Evolutionary conservation across 1,140 invertebrate genomes (phyloP), one percentile per base, ranked within the genome.

Genomic region (Aphaenogaster rudis): DNA sequence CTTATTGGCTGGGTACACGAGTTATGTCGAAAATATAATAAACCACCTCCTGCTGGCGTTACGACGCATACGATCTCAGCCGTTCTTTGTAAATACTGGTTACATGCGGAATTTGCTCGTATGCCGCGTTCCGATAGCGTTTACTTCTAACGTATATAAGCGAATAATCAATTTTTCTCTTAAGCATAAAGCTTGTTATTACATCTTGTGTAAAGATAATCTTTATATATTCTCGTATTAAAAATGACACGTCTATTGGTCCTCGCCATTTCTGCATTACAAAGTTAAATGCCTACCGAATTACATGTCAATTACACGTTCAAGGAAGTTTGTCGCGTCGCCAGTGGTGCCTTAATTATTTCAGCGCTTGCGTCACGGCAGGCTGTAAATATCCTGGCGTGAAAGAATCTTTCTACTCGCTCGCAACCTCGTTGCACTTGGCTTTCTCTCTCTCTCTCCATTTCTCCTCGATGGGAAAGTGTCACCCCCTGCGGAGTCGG

Each of bases 1-100:
- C 54, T 82, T 82, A 82, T 82, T 82, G 80, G 52, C 52, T 82
- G 54, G 42, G 54, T 50, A 48, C 17, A 84, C 28, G 71, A 84
- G 80, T 84, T 63, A 76, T 76, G 80, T 84, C 69, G 69, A 76
- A 84, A 76, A 84, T 84, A 84, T 76, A 84, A 84, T 76, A 84
- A 84, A 74, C 80, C 80, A 59, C 54, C 50, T 28, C 17, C 54
- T 63, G n/a, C 52, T 36, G 42, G 15, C 79, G 66, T 82, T 61
- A 76, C 80, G 80, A 63, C 50, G 80, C 54, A 50, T 57, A 61
- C 3, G 50, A 48, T 61, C 80, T 74, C 54, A 21, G 52, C n/a
- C 39, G 9, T 45, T 54, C 52, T 48, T 74, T 61, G 50, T 82
- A 72, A 59, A 59, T 72, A 72, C 39, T 67, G 42, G 28, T 67